Evolutionary conservation across 2,113 vertebrate species (phyloP).

Genomic region (Amphiprion percula): DNA sequence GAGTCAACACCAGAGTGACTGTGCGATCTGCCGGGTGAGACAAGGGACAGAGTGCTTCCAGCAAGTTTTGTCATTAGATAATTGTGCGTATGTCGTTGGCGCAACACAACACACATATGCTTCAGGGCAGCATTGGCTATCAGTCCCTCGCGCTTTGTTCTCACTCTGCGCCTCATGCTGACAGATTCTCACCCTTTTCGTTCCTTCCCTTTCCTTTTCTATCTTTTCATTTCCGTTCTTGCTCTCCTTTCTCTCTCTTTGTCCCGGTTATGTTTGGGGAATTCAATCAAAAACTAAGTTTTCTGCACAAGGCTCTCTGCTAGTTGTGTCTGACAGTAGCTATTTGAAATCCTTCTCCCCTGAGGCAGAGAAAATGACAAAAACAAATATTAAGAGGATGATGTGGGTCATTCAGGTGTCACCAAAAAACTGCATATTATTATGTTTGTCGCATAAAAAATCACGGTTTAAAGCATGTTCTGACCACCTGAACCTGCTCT

Average conservation of each 20-base stretch:
- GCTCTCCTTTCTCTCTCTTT: background rate
- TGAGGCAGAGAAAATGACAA: constrained; percentile 20
- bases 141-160: constrained; percentile 13
- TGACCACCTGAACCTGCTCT: constrained; percentile 24
- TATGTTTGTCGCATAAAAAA: constrained; percentile 22
- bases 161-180: background rate
- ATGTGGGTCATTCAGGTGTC: constrained; percentile 41
- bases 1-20: constrained; percentile 46
- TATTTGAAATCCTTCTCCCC: constrained; percentile 37
- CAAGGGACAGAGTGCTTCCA: constrained; percentile 38
- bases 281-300: constrained; percentile 51
- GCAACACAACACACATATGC: constrained; percentile 33
- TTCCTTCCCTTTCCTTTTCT: background rate
- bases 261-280: constrained; percentile 12
- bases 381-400: constrained; percentile 44
- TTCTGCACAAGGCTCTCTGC: constrained; percentile 10
- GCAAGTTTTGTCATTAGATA: constrained; percentile 53
- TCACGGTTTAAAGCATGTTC: background rate
- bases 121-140: constrained; percentile 27
- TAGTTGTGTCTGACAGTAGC: constrained; percentile 34
- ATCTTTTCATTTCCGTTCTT: background rate
- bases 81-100: constrained; percentile 53
- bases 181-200: background rate
- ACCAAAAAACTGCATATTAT: constrained; percentile 17
- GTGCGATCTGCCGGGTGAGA: constrained; percentile 38